A percentile compares a stretch with the other conserved stretches of the same genome.
phyloP scores from a whole-genome alignment of 2,888 invertebrate species.

The Tribolium freemani region DNA sequence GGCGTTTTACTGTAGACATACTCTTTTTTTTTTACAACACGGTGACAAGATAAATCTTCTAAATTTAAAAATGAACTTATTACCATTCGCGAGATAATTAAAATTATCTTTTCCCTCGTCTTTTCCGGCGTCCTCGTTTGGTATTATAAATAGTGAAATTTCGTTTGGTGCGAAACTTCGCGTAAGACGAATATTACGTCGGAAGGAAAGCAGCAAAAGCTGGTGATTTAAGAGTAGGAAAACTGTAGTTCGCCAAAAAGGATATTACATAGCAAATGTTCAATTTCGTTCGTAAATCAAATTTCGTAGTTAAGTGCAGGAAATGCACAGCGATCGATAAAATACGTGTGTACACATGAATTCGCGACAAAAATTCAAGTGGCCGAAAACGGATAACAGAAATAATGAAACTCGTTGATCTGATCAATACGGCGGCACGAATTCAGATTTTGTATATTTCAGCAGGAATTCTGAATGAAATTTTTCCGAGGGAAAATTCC shows the following conservation, averaged over 20 bases:
- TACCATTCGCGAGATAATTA: slow-evolving; percentile 25
- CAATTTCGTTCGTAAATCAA: slow-evolving; percentile 50
- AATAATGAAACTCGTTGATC: slow-evolving; percentile 24
- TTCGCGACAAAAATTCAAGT: slow-evolving; percentile 12
- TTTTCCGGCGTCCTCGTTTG: slow-evolving; percentile 8
- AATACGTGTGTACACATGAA: background rate
- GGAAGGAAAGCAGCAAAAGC: background rate
- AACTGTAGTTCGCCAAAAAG: slow-evolving; percentile 37
- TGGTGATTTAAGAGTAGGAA: slow-evolving; percentile 12
- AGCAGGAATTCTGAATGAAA: slow-evolving; percentile 7
- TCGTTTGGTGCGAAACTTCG: background rate
- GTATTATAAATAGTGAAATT: slow-evolving; percentile 19
- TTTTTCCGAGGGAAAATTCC: background rate
- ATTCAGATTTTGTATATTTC: slow-evolving; percentile 19
- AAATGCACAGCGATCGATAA: slow-evolving; percentile 29
- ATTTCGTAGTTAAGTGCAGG: slow-evolving; percentile 38
- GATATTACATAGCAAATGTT: slow-evolving; percentile 49
- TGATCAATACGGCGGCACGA: slow-evolving; percentile 5
- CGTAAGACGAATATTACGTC: background rate
- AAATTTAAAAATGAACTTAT: slow-evolving; percentile 24
- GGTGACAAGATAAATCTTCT: background rate
- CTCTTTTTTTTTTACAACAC: background rate
- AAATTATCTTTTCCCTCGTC: slow-evolving; percentile 7
- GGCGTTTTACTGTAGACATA: background rate
- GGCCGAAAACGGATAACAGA: slow-evolving; percentile 18